phyloP scores from a whole-genome alignment of 1,140 invertebrate species.

The Scylla paramamosain region DNA sequence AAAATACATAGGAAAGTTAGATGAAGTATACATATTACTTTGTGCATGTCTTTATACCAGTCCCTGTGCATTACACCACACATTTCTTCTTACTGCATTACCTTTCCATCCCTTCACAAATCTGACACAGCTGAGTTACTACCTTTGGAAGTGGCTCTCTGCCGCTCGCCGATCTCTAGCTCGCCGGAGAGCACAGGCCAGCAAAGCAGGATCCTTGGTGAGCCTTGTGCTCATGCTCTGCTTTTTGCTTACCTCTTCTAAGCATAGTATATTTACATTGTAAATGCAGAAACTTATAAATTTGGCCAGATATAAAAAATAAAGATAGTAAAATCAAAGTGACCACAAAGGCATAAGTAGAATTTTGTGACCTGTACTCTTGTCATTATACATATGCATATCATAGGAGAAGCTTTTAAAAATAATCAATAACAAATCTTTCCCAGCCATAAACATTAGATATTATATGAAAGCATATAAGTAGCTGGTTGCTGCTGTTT shows the following conservation, averaged over 20 bases:
- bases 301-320: too few species aligned
- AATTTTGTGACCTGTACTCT: too few species aligned
- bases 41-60: background rate
- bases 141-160: conserved; percentile 39
- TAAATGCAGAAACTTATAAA: too few species aligned
- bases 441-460: too few species aligned
- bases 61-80: background rate
- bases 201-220: background rate
- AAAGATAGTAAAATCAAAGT: too few species aligned
- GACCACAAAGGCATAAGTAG: too few species aligned
- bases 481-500: too few species aligned
- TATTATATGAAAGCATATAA: too few species aligned
- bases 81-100: background rate
- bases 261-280: background rate
- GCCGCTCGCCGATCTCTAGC: background rate
- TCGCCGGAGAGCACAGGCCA: background rate
- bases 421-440: too few species aligned
- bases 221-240: background rate
- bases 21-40: background rate
- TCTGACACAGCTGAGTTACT: conserved; percentile 29
- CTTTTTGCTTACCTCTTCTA: background rate
- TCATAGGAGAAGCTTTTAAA: too few species aligned
- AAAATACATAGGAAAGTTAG: background rate
- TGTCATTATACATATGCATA: too few species aligned
- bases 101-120: background rate